These are phyloP conservation scores for Campylorhamphus procurvoides DNA, from an alignment of 2,113 vertebrate genomes.

Conservation along the genomic window DNA sequence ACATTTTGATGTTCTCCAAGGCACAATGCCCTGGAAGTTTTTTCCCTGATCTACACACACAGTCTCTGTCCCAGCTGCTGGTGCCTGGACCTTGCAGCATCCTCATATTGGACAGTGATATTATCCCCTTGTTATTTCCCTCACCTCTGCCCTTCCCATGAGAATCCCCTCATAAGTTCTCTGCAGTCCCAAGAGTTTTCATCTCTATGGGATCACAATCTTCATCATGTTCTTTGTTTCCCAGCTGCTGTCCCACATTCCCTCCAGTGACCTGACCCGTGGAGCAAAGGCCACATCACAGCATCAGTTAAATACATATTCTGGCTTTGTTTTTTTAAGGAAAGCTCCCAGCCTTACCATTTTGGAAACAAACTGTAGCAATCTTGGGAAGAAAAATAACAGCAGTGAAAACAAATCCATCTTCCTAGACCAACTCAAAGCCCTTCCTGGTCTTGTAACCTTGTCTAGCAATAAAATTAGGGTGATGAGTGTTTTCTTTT, in stretches of 20 bases:
- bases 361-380: background rate
- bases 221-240: background rate
- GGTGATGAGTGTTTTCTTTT: background rate
- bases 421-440: background rate
- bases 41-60: background rate
- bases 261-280: background rate
- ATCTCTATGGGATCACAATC: background rate
- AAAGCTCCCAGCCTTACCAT: background rate
- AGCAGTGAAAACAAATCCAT: background rate
- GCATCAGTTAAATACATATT: background rate
- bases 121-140: background rate
- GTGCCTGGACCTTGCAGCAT: background rate
- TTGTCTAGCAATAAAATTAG: background rate
- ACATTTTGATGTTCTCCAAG: background rate
- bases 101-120: background rate
- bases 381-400: background rate
- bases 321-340: background rate
- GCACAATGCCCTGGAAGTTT: background rate
- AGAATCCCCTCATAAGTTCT: background rate
- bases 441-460: background rate
- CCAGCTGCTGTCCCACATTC: background rate
- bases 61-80: rapidly evolving
- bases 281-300: background rate
- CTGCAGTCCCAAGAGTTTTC: background rate
- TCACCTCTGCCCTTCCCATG: background rate